These are phyloP conservation scores for Tachysurus vachellii DNA, from an alignment of 2,113 vertebrate genomes.

Conservation along the genomic window DNA sequence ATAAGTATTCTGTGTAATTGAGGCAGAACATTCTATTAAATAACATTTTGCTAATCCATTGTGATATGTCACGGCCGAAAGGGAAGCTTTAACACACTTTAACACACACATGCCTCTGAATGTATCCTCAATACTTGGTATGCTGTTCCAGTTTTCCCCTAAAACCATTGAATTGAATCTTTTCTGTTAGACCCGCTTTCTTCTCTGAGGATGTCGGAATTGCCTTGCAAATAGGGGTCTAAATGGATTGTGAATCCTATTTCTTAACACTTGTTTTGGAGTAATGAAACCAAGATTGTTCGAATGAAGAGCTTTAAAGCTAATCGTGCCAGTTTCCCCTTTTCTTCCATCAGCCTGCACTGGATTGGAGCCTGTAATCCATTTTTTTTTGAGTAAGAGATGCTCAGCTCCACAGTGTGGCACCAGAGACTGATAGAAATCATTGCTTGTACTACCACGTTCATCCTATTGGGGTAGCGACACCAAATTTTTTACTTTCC, in stretches of 20 bases:
- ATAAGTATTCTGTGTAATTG: not conserved
- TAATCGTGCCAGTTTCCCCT: slow-evolving; percentile 2
- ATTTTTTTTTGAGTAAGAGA: not conserved
- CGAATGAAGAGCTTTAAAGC: slow-evolving; percentile 20
- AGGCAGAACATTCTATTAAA: slow-evolving; percentile 1
- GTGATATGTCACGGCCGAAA: not conserved
- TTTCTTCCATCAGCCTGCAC: slow-evolving; percentile 14
- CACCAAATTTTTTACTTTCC: not conserved
- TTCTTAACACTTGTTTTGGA: slow-evolving; percentile 35
- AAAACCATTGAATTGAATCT: slow-evolving; percentile 28
- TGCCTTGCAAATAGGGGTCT: slow-evolving; percentile 32
- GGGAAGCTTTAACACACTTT: not conserved
- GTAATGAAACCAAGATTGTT: slow-evolving; percentile 20
- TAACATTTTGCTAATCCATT: slow-evolving; percentile 16
- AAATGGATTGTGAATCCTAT: slow-evolving; percentile 36
- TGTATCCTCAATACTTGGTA: slow-evolving; percentile 27
- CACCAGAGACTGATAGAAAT: slow-evolving; percentile 32
- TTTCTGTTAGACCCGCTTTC: slow-evolving; percentile 19
- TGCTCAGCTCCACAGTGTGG: slow-evolving; percentile 37
- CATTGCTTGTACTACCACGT: slow-evolving; percentile 4
- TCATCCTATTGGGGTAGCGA: slow-evolving; percentile 26
- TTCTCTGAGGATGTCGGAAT: slow-evolving; percentile 29
- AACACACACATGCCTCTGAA: not conserved
- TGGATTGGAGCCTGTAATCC: slow-evolving; percentile 9
- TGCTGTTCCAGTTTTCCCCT: slow-evolving; percentile 20